Conservation (phyloP, 2,113 vertebrate genomes). For the Perca schrenkii region DNA sequence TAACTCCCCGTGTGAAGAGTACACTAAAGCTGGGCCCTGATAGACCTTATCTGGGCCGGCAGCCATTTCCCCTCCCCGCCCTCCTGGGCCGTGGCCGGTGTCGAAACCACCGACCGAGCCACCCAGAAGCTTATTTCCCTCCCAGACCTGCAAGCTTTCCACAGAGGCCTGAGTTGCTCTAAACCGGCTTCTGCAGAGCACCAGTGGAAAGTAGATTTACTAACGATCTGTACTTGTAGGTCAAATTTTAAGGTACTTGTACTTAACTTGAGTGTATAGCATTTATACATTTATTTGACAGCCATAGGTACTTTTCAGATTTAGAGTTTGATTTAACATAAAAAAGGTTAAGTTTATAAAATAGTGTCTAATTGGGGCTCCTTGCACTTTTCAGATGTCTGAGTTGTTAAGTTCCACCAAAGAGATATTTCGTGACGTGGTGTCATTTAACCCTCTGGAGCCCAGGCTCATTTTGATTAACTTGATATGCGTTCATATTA, state of each 20-base stretch:
- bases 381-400: neutral
- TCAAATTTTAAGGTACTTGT: neutral
- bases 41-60: constrained; percentile 84
- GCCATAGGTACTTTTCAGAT: no score
- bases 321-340: neutral
- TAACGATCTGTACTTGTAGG: neutral
- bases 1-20: constrained; percentile 11
- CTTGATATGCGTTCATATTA: neutral
- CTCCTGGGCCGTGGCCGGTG: constrained; percentile 10
- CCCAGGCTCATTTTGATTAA: neutral
- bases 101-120: constrained; percentile 2
- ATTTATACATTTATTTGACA: neutral
- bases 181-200: constrained; percentile 6
- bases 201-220: constrained; percentile 16
- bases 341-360: neutral
- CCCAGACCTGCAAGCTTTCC: neutral
- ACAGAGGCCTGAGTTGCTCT: constrained; percentile 19
- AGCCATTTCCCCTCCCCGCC: constrained; percentile 81
- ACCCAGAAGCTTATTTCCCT: neutral
- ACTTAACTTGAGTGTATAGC: neutral
- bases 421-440: neutral
- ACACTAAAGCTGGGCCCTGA: constrained; percentile 52
- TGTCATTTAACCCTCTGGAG: neutral
- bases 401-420: neutral
- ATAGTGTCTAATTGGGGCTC: neutral